Evolutionary conservation across 1,140 invertebrate genomes (phyloP).

Genomic region (Micrasema minimum): DNA sequence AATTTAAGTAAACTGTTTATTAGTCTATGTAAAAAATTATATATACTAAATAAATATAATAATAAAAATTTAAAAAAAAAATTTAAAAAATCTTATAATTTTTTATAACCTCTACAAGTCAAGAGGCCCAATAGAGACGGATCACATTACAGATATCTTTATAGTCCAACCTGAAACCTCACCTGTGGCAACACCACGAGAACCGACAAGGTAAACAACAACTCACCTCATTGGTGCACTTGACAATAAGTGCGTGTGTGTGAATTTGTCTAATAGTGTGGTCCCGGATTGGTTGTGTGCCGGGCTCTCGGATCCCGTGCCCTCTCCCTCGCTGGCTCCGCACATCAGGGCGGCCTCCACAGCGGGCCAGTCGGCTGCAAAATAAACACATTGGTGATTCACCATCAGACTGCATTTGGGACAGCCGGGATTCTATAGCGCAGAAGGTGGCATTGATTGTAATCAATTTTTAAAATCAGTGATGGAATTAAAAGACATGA

Average conservation of each 20-base stretch:
- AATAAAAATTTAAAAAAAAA: too few species aligned
- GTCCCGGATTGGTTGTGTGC: constrained; percentile 90
- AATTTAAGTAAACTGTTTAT: too few species aligned
- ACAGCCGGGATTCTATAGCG: not conserved
- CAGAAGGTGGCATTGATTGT: not conserved
- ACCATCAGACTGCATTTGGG: not conserved
- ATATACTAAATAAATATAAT: too few species aligned
- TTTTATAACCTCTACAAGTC: too few species aligned
- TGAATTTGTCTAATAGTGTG: constrained; percentile 96
- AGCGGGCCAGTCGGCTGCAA: constrained; percentile 62
- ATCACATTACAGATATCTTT: too few species aligned
- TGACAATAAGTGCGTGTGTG: constrained; percentile 94
- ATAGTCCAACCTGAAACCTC: too few species aligned
- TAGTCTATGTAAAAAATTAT: too few species aligned
- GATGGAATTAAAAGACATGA: too few species aligned
- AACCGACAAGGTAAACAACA: too few species aligned
- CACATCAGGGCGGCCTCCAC: constrained; percentile 66
- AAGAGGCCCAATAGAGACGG: too few species aligned
- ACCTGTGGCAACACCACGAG: too few species aligned
- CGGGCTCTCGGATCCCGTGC: constrained; percentile 74
- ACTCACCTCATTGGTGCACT: constrained; percentile 87
- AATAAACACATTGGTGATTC: not conserved
- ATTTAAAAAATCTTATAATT: too few species aligned
- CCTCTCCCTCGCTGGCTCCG: constrained; percentile 56
- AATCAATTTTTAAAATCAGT: not conserved